Evolutionary conservation across 1,140 invertebrate genomes (phyloP).

Genomic region (Euura saliciscinereae): DNA sequence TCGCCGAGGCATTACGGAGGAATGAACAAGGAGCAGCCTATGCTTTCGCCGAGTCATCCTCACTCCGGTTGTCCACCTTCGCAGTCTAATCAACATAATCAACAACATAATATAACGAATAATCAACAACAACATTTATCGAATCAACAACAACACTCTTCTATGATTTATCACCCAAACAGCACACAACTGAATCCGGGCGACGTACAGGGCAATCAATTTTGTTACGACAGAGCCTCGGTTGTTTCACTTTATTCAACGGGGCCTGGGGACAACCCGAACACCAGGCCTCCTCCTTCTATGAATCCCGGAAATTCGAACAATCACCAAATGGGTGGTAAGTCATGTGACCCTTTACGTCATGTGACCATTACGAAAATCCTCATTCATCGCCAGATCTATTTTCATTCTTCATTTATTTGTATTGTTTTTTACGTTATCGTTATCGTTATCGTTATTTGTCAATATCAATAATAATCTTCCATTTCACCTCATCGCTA

Average conservation of each 20-base stretch:
- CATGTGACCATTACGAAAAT: constrained; percentile 52
- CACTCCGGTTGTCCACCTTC: constrained; percentile 54
- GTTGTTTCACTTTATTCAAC: constrained; percentile 61
- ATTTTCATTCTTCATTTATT: constrained; percentile 22
- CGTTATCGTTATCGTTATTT: no score
- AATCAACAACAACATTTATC: constrained; percentile 49
- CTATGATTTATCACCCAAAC: constrained; percentile 61
- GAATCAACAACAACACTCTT: constrained; percentile 58
- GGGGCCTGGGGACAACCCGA: constrained; percentile 60
- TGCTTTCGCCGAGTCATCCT: constrained; percentile 63
- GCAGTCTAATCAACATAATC: constrained; percentile 35
- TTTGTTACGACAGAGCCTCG: constrained; percentile 65
- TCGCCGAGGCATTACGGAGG: constrained; percentile 62
- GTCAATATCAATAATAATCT: no score
- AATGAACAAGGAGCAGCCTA: constrained; percentile 56
- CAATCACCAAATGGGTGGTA: constrained; percentile 66
- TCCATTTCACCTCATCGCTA: no score
- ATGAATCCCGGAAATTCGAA: constrained; percentile 54
- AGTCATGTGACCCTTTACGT: constrained; percentile 61
- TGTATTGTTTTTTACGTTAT: neutral
- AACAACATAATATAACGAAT: constrained; percentile 57
- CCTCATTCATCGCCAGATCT: constrained; percentile 15
- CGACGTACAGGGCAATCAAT: constrained; percentile 62
- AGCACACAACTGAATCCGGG: constrained; percentile 49
- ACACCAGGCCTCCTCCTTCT: constrained; percentile 46